Percentiles rank a stretch among this genome's conserved stretches.
phyloP scores from a whole-genome alignment of 2,888 invertebrate species.

The Drosophila glabriapex region DNA sequence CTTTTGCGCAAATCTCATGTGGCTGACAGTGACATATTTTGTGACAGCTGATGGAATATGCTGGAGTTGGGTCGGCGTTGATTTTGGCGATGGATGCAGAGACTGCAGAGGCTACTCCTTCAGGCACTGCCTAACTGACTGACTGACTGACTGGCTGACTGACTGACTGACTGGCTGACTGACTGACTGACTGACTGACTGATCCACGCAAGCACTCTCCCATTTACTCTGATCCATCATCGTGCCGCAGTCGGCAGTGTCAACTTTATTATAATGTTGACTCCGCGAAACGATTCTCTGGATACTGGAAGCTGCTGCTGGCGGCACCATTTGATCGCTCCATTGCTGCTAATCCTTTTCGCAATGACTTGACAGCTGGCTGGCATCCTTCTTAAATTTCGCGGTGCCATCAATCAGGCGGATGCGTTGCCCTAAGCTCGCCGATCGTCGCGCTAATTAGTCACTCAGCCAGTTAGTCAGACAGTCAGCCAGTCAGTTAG shows the following conservation, averaged over 20 bases:
- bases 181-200: constrained; percentile 6
- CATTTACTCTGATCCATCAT: constrained; percentile 77
- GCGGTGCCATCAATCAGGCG: constrained; percentile 85
- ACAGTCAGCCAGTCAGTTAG: constrained; percentile 13
- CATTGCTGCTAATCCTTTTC: constrained; percentile 83
- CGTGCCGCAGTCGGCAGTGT: constrained; percentile 72
- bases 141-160: not conserved
- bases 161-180: not conserved
- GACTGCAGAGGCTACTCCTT: constrained; percentile 9
- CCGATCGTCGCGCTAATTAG: constrained; percentile 78
- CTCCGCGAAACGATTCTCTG: constrained; percentile 8
- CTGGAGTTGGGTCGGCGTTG: constrained; percentile 49
- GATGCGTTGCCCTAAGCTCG: constrained; percentile 56
- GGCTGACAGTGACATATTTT: constrained; percentile 84
- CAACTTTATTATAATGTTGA: constrained; percentile 76
- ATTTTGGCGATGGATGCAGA: constrained; percentile 33
- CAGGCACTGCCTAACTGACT: constrained; percentile 1
- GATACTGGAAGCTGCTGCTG: constrained; percentile 56
- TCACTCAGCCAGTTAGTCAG: constrained; percentile 62
- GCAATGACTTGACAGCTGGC: constrained; percentile 84
- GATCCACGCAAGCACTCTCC: constrained; percentile 24
- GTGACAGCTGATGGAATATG: constrained; percentile 85
- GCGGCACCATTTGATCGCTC: constrained; percentile 83
- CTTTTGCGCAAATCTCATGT: constrained; percentile 79
- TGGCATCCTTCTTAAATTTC: constrained; percentile 85